Base-by-base conservation (phyloP, 2,113 vertebrate genomes). In the Lichenostomus cassidix region DNA sequence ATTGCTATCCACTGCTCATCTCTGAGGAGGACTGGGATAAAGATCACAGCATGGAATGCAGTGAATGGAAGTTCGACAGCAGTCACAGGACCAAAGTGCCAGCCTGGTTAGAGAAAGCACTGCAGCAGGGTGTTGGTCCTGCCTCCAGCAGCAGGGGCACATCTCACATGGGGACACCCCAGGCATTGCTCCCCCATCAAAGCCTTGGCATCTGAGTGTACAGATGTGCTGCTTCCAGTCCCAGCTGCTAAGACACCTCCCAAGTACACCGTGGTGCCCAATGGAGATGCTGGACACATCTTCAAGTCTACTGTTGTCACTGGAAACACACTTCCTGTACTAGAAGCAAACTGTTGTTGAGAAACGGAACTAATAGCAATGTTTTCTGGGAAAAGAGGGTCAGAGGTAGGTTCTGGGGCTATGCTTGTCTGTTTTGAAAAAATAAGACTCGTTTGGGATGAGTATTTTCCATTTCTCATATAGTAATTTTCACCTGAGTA, bases 141-240 rank as follows among this genome's bases (percentile, higher is more conserved):
- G 47, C 68, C 10, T 4, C 44, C 29, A 27, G 56, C 78, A 71
- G 56, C 27, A 21, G 29, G 18, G 35, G 2, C 33, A 39, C 33
- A 3, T 2, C 37, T 37, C 37, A 37, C 37, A 37, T 37, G 37
- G 37, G 37, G 37, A 37, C 37, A 37, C 37, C 0, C 21, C 46
- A 33, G 64, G 33, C 52, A 41, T 12, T 21, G 1, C 23, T 49
- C 7, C 21, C 56, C 58, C 46, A 9, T 3, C n/a, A 25, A 11
- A 73, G 58, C 37, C 25, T 35, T 5, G 15, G 16, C 3, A 1
- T 2, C 14, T 42, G 14, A 7, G 4, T 22, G 33, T 20, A 18
- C 25, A 15, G 27, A 6, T 20, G 23, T 12, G 74, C 20, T 21
- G 0, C 0, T 27, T 53, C 47, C 35, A 10, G 22, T 20, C 29